Evolutionary conservation across 2,888 invertebrate genomes (phyloP).

Genomic region (Spatulosminthurus flaviceps): DNA sequence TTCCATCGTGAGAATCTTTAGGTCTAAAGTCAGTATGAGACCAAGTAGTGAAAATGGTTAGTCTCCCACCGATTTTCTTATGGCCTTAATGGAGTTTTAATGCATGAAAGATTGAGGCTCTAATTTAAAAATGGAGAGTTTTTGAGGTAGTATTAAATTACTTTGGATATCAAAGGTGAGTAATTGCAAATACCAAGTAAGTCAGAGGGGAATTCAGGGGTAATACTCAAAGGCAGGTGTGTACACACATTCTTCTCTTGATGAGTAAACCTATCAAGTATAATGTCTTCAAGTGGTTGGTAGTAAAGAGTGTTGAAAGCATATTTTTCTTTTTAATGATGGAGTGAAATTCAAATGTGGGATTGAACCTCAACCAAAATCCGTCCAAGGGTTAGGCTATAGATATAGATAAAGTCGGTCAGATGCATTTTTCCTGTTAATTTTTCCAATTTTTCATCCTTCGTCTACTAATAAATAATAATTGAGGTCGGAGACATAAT

Average conservation of each 20-base stretch:
- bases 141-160: background rate
- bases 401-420: conserved; percentile 8
- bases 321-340: too few relatives aligned
- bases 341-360: too few relatives aligned
- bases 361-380: too few relatives aligned
- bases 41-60: background rate
- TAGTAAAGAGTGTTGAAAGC: too few relatives aligned
- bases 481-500: conserved; percentile 11
- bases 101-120: background rate
- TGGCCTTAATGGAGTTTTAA: conserved; percentile 2
- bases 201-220: background rate
- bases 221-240: too few relatives aligned
- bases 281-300: too few relatives aligned
- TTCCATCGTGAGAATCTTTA: background rate
- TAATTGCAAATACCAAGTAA: background rate
- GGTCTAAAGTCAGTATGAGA: background rate
- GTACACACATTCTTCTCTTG: too few relatives aligned
- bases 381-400: too few relatives aligned
- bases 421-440: background rate
- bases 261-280: too few relatives aligned
- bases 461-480: conserved; percentile 7
- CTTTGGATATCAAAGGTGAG: background rate
- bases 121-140: conserved; percentile 10
- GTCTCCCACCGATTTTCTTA: background rate
- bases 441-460: conserved; percentile 5